Evolutionary conservation across 2,888 invertebrate genomes (phyloP).

Genomic region (Eumerus sabulonum): DNA sequence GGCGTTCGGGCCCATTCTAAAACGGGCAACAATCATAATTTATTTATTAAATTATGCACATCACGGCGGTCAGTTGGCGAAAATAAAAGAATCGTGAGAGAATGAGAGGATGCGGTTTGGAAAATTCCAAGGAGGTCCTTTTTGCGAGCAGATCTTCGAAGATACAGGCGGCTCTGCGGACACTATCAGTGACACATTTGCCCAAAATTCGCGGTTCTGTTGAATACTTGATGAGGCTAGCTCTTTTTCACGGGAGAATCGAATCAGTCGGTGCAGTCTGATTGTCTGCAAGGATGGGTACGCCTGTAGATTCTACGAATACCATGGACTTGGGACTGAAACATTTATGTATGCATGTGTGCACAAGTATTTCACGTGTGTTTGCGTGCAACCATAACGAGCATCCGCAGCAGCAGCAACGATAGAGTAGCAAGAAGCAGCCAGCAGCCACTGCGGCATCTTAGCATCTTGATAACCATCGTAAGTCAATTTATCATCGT

Average conservation of each 20-base stretch:
- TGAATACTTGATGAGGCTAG: conserved; percentile 69
- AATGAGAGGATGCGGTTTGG: conserved; percentile 41
- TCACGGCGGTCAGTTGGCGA: conserved; percentile 61
- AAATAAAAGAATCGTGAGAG: conserved; percentile 22
- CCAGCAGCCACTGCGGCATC: conserved; percentile 69
- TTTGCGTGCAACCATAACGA: conserved; percentile 1
- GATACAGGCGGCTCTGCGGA: conserved; percentile 77
- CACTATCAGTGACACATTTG: conserved; percentile 73
- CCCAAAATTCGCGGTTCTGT: conserved; percentile 47
- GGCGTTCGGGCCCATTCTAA: conserved; percentile 32
- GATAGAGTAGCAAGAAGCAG: conserved; percentile 25
- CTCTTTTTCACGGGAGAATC: background rate
- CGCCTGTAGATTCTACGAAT: conserved; percentile 57
- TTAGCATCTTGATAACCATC: conserved; percentile 67
- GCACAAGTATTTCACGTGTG: conserved; percentile 37
- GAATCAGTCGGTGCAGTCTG: conserved; percentile 70
- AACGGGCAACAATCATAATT: conserved; percentile 67
- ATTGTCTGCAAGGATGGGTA: conserved; percentile 70
- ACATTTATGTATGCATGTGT: too few species aligned
- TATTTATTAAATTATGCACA: conserved; percentile 72
- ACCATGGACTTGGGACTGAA: conserved; percentile 60
- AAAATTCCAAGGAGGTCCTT: conserved; percentile 63
- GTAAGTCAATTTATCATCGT: conserved; percentile 72
- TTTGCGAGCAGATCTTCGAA: conserved; percentile 56
- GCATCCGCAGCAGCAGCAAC: conserved; percentile 26